Evolutionary conservation across 2,797 vertebrate genomes (phyloP).

Genomic region (Xerus rutilus): DNA sequence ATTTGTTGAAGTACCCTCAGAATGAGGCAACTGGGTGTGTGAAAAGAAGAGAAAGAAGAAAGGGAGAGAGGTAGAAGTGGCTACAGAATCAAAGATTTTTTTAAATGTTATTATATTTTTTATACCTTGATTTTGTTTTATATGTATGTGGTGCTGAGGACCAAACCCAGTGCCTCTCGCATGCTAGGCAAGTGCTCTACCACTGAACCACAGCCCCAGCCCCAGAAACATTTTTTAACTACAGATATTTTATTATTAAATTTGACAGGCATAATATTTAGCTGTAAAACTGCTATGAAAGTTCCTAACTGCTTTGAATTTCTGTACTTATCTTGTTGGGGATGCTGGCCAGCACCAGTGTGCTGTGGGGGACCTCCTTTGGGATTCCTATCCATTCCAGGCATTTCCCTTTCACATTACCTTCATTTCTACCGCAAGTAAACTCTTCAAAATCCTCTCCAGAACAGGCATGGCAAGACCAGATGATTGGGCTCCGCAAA

Average conservation of each 20-base stretch:
- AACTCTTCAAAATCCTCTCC: neutral
- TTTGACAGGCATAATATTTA: neutral
- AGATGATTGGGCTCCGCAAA: neutral
- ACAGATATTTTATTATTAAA: neutral
- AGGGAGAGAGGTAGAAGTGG: neutral
- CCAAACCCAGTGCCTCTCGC: too few relatives aligned
- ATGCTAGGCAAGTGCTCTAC: too few relatives aligned
- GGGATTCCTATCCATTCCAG: neutral
- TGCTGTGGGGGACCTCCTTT: neutral
- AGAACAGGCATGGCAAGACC: neutral
- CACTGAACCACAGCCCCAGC: too few relatives aligned
- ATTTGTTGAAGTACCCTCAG: too few relatives aligned
- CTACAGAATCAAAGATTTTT: neutral
- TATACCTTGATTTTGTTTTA: too few relatives aligned
- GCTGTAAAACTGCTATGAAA: neutral
- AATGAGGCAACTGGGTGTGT: too few relatives aligned
- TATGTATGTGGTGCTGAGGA: too few relatives aligned
- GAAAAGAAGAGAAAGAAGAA: neutral
- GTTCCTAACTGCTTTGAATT: conserved; percentile 5
- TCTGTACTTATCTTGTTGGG: neutral
- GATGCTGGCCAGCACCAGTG: neutral
- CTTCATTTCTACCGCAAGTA: neutral
- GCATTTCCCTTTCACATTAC: neutral
- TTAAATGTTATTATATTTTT: too few relatives aligned
- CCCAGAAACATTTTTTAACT: neutral